These are phyloP conservation scores for Sisyra nigra DNA, from an alignment of 2,888 invertebrate genomes.

Conservation along the genomic window DNA sequence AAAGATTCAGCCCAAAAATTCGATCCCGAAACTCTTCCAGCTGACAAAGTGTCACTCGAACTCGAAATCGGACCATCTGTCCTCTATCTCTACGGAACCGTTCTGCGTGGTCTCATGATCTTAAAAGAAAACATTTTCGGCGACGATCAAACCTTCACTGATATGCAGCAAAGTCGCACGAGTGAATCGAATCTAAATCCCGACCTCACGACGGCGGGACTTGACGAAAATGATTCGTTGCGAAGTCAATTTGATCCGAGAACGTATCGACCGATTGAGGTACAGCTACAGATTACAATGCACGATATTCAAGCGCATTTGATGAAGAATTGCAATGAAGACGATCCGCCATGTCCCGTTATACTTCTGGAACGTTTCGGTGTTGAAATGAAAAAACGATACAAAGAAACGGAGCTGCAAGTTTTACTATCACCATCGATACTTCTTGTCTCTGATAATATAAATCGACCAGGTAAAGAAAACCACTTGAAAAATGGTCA, in stretches of 20 bases:
- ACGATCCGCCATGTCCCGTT: conserved; percentile 83
- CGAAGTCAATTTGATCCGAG: conserved; percentile 68
- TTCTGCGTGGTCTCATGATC: conserved; percentile 77
- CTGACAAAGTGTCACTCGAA: conserved; percentile 84
- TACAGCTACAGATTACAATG: conserved; percentile 81
- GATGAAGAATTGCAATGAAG: conserved; percentile 78
- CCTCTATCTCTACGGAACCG: conserved; percentile 78
- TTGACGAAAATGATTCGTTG: conserved; percentile 46
- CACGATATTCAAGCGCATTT: conserved; percentile 94
- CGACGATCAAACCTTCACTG: conserved; percentile 85
- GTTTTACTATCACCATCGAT: conserved; percentile 78
- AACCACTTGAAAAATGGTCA: conserved; percentile 70
- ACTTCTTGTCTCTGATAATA: conserved; percentile 58
- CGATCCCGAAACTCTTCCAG: conserved; percentile 68
- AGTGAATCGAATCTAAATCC: conserved; percentile 26
- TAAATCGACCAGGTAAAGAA: conserved; percentile 50
- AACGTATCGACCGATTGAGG: conserved; percentile 76
- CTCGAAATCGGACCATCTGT: conserved; percentile 91
- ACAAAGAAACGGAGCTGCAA: conserved; percentile 82
- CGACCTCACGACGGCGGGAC: conserved; percentile 30
- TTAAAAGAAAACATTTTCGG: conserved; percentile 96
- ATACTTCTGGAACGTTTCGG: conserved; percentile 80
- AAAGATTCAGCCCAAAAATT: conserved; percentile 54
- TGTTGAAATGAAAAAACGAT: conserved; percentile 94
- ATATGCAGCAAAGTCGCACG: conserved; percentile 56